Percentiles rank a stretch among this genome's conserved stretches.
These are phyloP conservation scores for Sphenopsis melanotis DNA, from an alignment of 2,797 vertebrate genomes.

Conservation along the genomic window DNA sequence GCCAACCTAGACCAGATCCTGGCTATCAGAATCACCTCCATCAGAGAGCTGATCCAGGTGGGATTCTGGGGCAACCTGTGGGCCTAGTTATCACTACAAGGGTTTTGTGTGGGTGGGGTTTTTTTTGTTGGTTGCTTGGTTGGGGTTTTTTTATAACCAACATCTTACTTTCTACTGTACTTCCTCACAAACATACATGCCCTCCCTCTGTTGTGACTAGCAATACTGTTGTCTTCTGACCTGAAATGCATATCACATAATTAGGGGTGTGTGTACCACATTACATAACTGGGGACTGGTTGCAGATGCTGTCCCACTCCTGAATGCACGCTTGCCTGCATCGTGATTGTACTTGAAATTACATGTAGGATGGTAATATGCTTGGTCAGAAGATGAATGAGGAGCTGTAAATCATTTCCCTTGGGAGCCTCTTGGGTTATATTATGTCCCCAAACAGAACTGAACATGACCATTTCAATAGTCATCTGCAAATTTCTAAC, in stretches of 20 bases:
- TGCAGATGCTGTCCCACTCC: not conserved
- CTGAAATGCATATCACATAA: not conserved
- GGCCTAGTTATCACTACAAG: not conserved
- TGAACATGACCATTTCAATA: not conserved
- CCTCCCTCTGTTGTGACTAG: not conserved
- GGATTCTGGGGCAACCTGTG: not conserved
- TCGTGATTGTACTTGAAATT: rapidly evolving
- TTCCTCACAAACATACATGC: not conserved
- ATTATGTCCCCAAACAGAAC: not conserved
- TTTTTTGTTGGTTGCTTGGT: not conserved
- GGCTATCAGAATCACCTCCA: not conserved
- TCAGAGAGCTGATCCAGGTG: not conserved
- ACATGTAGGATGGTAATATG: not conserved
- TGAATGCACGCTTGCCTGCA: not conserved
- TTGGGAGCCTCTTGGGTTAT: not conserved
- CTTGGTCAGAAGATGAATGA: not conserved
- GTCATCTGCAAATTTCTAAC: not conserved
- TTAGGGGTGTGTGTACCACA: not conserved
- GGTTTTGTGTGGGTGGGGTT: not conserved
- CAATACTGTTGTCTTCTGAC: not conserved
- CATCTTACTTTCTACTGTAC: not conserved
- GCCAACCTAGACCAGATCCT: not conserved
- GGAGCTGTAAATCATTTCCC: not conserved
- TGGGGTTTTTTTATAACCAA: not conserved
- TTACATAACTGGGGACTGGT: not conserved